phyloP scores from a whole-genome alignment of 2,797 vertebrate species.

The Otus scops region DNA sequence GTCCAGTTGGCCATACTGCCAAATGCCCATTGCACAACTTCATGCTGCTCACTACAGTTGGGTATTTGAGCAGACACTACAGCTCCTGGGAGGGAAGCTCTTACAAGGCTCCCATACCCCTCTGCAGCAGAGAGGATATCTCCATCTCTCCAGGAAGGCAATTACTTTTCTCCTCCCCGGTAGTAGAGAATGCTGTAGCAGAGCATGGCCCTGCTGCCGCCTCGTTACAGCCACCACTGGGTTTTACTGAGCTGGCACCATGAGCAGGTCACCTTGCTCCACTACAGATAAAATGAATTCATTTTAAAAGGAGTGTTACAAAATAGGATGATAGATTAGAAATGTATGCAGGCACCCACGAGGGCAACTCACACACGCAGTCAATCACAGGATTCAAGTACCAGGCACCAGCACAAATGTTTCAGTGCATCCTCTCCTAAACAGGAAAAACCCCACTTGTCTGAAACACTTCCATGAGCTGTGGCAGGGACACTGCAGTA shows the following conservation, averaged over 20 bases:
- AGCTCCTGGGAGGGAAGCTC: not conserved
- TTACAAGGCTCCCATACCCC: not conserved
- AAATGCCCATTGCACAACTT: not conserved
- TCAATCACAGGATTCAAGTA: not conserved
- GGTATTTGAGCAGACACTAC: not conserved
- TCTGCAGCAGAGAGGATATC: not conserved
- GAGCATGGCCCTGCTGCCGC: not conserved
- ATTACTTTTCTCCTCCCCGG: not conserved
- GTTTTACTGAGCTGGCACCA: not conserved
- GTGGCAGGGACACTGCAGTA: not conserved
- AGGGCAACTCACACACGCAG: not conserved
- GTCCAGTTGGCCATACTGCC: not conserved
- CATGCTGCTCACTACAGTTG: rapidly evolving
- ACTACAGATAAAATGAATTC: not conserved
- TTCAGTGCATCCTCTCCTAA: not conserved
- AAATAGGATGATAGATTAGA: not conserved
- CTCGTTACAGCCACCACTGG: rapidly evolving
- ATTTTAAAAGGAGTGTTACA: not conserved
- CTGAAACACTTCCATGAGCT: not conserved
- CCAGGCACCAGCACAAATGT: not conserved
- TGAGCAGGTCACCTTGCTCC: not conserved
- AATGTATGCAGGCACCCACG: not conserved
- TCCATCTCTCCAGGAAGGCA: not conserved
- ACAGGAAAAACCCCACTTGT: not conserved
- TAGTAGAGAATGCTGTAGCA: not conserved